phyloP scores from a whole-genome alignment of 2,888 invertebrate genomes.

The Magallana nippona region DNA sequence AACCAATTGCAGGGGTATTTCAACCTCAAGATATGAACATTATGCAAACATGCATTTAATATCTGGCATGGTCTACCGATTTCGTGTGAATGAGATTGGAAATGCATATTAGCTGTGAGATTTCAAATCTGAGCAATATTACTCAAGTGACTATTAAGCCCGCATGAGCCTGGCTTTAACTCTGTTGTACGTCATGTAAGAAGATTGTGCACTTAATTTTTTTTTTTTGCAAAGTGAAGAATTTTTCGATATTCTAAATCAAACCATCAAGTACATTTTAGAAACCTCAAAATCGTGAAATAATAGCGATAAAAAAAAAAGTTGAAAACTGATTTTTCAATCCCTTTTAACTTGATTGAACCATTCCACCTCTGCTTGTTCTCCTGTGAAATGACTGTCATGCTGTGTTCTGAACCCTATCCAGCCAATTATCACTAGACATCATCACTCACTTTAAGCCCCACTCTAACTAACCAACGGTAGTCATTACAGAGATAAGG shows the following conservation, averaged over 20 bases:
- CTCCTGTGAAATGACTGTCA: not conserved
- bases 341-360: slow-evolving; percentile 20
- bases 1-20: no score
- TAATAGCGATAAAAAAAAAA: not conserved
- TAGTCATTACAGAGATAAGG: not conserved
- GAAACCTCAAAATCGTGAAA: slow-evolving; percentile 1
- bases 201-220: not conserved
- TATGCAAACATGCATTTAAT: no score
- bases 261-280: not conserved
- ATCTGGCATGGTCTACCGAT: not conserved
- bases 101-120: not conserved
- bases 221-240: slow-evolving; percentile 7
- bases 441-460: not conserved
- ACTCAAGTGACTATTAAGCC: slow-evolving; percentile 1
- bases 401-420: not conserved
- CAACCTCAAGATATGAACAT: no score
- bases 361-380: not conserved
- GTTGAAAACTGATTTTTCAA: slow-evolving; percentile 9
- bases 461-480: not conserved
- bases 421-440: slow-evolving; percentile 21
- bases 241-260: slow-evolving; percentile 20
- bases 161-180: not conserved
- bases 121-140: slow-evolving; percentile 10
- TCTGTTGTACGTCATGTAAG: slow-evolving; percentile 25
- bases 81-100: slow-evolving; percentile 5